Conservation (phyloP, 2,797 vertebrate genomes). For the Spinus olivaceus region DNA sequence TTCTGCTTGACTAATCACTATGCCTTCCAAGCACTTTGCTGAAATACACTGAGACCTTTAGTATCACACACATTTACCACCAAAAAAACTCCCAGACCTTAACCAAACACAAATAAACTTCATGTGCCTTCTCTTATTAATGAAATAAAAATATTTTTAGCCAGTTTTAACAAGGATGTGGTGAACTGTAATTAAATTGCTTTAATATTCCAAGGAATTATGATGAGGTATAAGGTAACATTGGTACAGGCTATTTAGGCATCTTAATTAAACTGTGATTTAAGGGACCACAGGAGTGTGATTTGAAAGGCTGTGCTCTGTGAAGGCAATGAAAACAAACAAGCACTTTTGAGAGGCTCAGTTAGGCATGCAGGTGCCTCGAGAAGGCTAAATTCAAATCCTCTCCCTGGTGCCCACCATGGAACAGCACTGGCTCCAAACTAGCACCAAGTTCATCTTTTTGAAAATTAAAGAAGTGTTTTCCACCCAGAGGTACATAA, state of each 20-base stretch:
- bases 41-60: background rate
- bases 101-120: background rate
- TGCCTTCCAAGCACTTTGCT: background rate
- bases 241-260: background rate
- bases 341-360: background rate
- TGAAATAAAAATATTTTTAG: background rate
- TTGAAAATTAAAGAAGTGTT: background rate
- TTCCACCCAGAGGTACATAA: background rate
- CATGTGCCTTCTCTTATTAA: background rate
- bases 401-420: background rate
- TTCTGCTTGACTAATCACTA: background rate
- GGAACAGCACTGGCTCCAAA: background rate
- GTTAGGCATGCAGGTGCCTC: background rate
- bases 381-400: background rate
- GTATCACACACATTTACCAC: background rate
- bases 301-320: background rate
- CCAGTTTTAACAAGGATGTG: background rate
- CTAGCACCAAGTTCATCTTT: background rate
- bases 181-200: background rate
- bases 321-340: background rate
- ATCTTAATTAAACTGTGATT: constrained; percentile 12
- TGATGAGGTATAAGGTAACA: background rate
- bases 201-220: background rate
- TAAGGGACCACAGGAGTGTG: background rate
- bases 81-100: background rate